Conservation (phyloP, 2,113 vertebrate genomes). For the Neogobius melanostomus region DNA sequence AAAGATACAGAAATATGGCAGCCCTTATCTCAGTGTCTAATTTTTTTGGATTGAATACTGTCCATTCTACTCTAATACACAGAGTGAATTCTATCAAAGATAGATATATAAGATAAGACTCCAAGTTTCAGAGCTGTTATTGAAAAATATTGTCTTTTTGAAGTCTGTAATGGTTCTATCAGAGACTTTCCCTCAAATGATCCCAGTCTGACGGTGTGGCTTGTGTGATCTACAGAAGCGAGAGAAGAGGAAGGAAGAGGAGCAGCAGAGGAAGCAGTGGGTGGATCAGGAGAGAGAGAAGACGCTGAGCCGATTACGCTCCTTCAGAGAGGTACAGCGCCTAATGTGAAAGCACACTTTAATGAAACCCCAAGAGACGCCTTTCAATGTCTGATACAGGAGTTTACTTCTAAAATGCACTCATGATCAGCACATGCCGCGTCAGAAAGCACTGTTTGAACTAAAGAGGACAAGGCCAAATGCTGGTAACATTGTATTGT, state of each 20-base stretch:
- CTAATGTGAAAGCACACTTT: not conserved
- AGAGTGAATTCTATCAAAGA: not conserved
- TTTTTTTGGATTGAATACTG: not conserved
- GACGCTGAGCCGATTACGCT: conserved; percentile 87
- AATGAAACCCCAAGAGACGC: conserved; percentile 2
- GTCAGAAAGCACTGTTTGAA: no score
- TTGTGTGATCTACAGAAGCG: conserved; percentile 83
- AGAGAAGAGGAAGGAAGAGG: conserved; percentile 88
- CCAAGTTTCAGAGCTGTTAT: not conserved
- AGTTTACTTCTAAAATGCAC: conserved; percentile 15
- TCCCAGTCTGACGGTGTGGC: conserved; percentile 23
- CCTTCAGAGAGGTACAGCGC: conserved; percentile 83
- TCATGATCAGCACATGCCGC: not conserved
- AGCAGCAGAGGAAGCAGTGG: conserved; percentile 87
- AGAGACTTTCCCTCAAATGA: not conserved
- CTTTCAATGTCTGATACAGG: not conserved
- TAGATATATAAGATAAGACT: not conserved
- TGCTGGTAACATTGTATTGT: no score
- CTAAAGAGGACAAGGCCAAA: no score
- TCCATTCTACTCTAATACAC: not conserved
- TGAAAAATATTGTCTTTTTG: no score
- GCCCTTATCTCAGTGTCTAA: no score
- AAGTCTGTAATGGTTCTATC: no score
- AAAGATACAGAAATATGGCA: no score
- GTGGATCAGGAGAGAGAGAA: conserved; percentile 89